Evolutionary conservation across 92 coral and sea anemone genomes (phyloP), one percentile per base, ranked within the genome.

Genomic region (Palythoa caribaeorum): DNA sequence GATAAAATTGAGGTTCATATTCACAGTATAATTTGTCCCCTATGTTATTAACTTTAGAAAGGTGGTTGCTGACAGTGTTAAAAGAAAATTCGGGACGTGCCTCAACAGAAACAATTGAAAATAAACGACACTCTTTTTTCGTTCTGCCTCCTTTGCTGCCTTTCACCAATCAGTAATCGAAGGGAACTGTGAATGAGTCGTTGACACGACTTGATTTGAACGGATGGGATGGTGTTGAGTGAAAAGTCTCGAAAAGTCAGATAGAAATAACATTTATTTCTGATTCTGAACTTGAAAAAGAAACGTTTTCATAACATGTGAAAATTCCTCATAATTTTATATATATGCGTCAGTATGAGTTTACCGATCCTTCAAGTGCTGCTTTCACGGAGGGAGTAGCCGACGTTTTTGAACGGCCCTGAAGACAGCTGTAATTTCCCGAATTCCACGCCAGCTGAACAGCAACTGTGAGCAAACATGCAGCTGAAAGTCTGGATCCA

Each of bases 351-450:
- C 1, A 78, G 28, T 21, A 78, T 11, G 39, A 54, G 3, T 54
- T 53, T 78, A 0, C 83, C 83, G 3, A 54, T 4, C 55, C 83
- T 53, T 14, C 7, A 5, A 11, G 68, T 40, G 47, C 83, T 19
- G 40, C 66, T 19, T 77, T 77, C 81, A 9, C 47, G 81, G 47
- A 77, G 81, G 36, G 81, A 10, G 81, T 77, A 77, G 11, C 47
- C 83, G 39, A 21, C 13, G 5, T n/a, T 38, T 40, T 78, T 78
- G 69, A 36, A 78, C 47, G 44, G 69, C 83, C 15, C 28, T 78
- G 11, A 78, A 78, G 8, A 54, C n/a, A n/a, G n/a, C n/a, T n/a
- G n/a, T n/a, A n/a, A n/a, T n/a, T n/a, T n/a, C n/a, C n/a, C n/a
- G n/a, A n/a, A n/a, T n/a, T n/a, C n/a, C n/a, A n/a, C n/a, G n/a